Base-by-base conservation (phyloP, 2,113 vertebrate species). In the Dasyprocta punctata region DNA sequence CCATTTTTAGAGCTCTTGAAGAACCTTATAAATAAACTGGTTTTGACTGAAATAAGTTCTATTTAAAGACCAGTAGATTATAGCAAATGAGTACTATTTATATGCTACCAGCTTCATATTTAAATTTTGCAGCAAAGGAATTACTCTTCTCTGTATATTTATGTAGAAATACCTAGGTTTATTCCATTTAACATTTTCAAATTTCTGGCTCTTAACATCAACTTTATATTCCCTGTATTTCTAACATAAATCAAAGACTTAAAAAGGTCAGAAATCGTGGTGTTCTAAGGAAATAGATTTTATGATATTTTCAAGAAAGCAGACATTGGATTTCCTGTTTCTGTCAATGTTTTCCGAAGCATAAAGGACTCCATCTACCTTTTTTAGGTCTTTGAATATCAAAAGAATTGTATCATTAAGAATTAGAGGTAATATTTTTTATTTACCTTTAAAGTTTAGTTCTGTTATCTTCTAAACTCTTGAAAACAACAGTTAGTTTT, bases 331-430 rank as follows among this genome's bases (percentile, higher is more conserved):
- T 95, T 94, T 92, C 28, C 6, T 77, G 8, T 87, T 84, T 90
- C 67, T 17, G 54, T 17, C 52, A 80, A 4, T 47, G 30, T 92
- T 86, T 92, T 95, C 47, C 52, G 81, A 30, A 71, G 22, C 33
- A 28, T 81, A 65, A 94, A 94, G 52, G 28, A 92, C 60, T 58
- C 47, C 28, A 89, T 6, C 65, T 14, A 41, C 30, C 30, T 19
- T 60, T 92, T 91, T 63, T 73, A 88, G 44, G 36, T 81, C 33
- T 94, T 90, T 61, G 73, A 7, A 87, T 38, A 54, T 58, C 75
- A 85, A 83, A 52, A 95, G 49, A 94, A 65, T 88, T 88, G 7
- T 60, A 91, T 19, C 36, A 78, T 94, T 95, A 94, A 83, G 86
- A 92, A 84, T 56, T 71, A n/a, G 54, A 89, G 20, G 49, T 88